Evolutionary conservation across 2,797 vertebrate species (phyloP).

Genomic region (Chelon labrosus): DNA sequence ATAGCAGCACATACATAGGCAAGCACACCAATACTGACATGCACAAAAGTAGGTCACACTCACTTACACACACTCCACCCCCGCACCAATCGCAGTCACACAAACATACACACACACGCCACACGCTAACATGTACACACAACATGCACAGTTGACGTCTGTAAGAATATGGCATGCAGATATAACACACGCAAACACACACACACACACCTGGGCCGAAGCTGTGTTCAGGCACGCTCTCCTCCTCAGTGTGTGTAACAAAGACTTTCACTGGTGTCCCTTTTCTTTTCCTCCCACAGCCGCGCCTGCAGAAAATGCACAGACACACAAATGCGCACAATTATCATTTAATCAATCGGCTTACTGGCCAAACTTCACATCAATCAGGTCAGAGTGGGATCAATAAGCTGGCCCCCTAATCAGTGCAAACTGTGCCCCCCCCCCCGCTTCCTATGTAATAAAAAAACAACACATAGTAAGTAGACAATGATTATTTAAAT

Average conservation of each 20-base stretch:
- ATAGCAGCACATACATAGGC: conserved; percentile 40
- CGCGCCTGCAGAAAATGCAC: conserved; percentile 77
- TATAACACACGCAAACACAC: conserved; percentile 58
- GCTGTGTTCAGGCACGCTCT: conserved; percentile 81
- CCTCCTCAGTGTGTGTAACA: conserved; percentile 84
- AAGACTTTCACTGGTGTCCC: conserved; percentile 88
- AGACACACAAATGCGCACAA: conserved; percentile 40
- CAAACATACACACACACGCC: conserved; percentile 29
- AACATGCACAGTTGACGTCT: conserved; percentile 27
- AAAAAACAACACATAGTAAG: conserved; percentile 6
- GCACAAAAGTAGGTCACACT: conserved; percentile 71
- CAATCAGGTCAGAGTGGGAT: conserved; percentile 66
- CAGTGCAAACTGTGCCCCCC: conserved; percentile 37
- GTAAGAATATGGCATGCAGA: conserved; percentile 52
- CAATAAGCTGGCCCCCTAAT: conserved; percentile 64
- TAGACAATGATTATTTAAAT: neutral
- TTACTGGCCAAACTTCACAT: conserved; percentile 68
- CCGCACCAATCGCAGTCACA: conserved; percentile 59
- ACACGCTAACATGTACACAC: conserved; percentile 41
- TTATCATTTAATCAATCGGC: conserved; percentile 76
- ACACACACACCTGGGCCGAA: conserved; percentile 79
- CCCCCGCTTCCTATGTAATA: neutral
- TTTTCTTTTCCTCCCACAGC: conserved; percentile 88
- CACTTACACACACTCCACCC: conserved; percentile 61
- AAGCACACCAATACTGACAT: conserved; percentile 46